A percentile compares a stretch with the other conserved stretches of the same genome.
These are phyloP conservation scores for Podarcis muralis DNA, from an alignment of 2,113 vertebrate genomes.

Conservation along the genomic window DNA sequence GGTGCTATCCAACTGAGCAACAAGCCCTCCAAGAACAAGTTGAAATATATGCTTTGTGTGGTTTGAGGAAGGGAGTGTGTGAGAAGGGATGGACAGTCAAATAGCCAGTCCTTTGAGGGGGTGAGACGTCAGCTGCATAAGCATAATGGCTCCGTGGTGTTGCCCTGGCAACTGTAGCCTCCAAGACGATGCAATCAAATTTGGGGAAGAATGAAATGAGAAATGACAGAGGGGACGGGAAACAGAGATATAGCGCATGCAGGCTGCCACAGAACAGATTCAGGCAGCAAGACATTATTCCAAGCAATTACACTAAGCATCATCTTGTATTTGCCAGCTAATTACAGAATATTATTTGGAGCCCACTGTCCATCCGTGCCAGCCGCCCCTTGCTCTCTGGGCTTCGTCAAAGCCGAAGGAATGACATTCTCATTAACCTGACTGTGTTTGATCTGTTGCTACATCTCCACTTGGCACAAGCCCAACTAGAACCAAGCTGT, in stretches of 20 bases:
- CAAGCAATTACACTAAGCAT: slow-evolving; percentile 71
- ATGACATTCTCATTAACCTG: slow-evolving; percentile 44
- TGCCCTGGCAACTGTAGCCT: slow-evolving; percentile 59
- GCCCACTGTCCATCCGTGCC: slow-evolving; percentile 39
- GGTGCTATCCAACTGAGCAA: too few species aligned
- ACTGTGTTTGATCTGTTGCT: slow-evolving; percentile 38
- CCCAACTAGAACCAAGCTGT: not conserved
- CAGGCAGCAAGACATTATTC: slow-evolving; percentile 47
- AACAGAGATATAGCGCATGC: slow-evolving; percentile 46
- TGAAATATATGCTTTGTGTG: not conserved
- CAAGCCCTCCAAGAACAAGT: not conserved
- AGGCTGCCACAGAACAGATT: not conserved
- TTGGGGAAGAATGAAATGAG: slow-evolving; percentile 50
- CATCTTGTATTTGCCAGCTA: slow-evolving; percentile 66
- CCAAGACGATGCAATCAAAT: slow-evolving; percentile 48
- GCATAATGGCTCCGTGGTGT: slow-evolving; percentile 40
- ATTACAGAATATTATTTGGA: slow-evolving; percentile 62
- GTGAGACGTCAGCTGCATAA: not conserved
- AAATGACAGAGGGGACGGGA: slow-evolving; percentile 58
- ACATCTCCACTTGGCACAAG: slow-evolving; percentile 33
- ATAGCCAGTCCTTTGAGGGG: slow-evolving; percentile 40
- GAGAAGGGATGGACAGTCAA: slow-evolving; percentile 15
- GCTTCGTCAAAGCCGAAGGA: not conserved
- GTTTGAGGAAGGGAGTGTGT: not conserved
- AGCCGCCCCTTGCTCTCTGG: slow-evolving; percentile 30